phyloP scores from a whole-genome alignment of 2,797 vertebrate species.

The Pangasius sanitwongsei region DNA sequence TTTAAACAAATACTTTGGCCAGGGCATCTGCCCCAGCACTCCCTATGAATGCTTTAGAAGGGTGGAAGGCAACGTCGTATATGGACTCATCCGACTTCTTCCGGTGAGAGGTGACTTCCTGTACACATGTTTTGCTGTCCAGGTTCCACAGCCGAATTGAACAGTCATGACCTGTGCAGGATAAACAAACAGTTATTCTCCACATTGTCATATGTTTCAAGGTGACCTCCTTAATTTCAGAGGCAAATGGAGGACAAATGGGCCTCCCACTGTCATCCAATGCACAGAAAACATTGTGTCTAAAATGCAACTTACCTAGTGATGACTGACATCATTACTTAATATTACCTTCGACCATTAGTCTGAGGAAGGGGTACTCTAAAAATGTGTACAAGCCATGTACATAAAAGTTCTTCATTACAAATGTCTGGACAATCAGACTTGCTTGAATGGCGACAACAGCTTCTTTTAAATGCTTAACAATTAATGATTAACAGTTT shows the following conservation, averaged over 20 bases:
- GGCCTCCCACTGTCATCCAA: neutral
- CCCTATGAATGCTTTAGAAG: slow-evolving; percentile 98
- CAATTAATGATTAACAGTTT: neutral
- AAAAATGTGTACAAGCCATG: no score
- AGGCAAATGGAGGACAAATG: neutral
- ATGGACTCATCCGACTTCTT: slow-evolving; percentile 99
- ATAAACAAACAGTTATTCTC: neutral
- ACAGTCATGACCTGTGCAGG: slow-evolving; percentile 90
- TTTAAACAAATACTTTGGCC: slow-evolving; percentile 96
- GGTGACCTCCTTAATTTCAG: neutral
- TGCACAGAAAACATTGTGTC: neutral
- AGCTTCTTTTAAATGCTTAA: neutral
- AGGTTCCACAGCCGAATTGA: slow-evolving; percentile 98
- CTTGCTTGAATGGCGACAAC: neutral
- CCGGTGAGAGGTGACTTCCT: slow-evolving; percentile 98
- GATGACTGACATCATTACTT: neutral
- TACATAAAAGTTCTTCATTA: neutral
- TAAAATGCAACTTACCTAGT: neutral
- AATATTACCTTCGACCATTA: neutral
- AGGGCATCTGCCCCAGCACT: slow-evolving; percentile 97
- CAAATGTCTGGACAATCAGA: neutral
- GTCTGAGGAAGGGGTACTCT: neutral
- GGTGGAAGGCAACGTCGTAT: slow-evolving; percentile 98
- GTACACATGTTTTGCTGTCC: slow-evolving; percentile 97
- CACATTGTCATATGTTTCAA: neutral